Evolutionary conservation across 2,888 invertebrate genomes (phyloP).

Genomic region (Nasonia oneida): DNA sequence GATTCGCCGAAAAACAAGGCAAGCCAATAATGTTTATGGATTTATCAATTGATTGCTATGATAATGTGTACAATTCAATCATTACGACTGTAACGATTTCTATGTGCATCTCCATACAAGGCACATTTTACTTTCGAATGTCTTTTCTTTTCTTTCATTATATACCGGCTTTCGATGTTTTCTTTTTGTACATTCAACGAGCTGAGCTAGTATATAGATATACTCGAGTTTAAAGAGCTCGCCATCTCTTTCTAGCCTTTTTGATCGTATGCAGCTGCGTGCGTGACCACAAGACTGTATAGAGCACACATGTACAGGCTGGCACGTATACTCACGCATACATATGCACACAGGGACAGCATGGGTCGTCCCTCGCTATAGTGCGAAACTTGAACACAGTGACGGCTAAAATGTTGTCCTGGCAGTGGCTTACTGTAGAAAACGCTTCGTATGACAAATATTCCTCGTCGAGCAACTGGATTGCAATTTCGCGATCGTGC

Average conservation of each 20-base stretch:
- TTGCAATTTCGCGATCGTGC: constrained; percentile 29
- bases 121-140: constrained; percentile 51
- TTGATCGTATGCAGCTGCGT: constrained; percentile 28
- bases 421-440: background rate
- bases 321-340: background rate
- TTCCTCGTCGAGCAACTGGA: background rate
- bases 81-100: constrained; percentile 19
- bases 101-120: background rate
- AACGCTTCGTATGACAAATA: background rate
- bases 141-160: background rate
- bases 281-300: constrained; percentile 18
- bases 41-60: too few relatives aligned
- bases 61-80: background rate
- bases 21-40: background rate
- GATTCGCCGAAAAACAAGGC: constrained; percentile 10
- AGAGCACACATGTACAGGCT: background rate
- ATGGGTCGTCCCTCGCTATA: constrained; percentile 11
- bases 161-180: constrained; percentile 6
- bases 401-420: constrained; percentile 33
- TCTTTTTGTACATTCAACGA: constrained; percentile 19
- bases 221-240: background rate
- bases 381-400: background rate
- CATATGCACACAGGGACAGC: background rate
- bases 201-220: background rate
- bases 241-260: background rate